Evolutionary conservation across 2,888 invertebrate genomes (phyloP), one percentile per base, ranked within the genome.

Genomic region (Harpalus rubripes): DNA sequence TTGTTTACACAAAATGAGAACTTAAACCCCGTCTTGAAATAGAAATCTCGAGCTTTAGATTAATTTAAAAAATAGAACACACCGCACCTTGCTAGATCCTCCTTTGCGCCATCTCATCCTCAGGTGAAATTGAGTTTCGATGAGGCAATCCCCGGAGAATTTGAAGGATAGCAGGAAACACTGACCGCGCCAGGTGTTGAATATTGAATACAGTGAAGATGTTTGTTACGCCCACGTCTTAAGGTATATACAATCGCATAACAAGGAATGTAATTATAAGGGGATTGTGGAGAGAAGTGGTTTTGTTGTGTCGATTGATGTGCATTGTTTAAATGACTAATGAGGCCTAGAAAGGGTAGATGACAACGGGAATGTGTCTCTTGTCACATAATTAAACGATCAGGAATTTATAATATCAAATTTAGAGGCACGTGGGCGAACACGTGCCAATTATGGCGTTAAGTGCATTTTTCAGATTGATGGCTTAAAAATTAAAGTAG

Each of bases 71-170:
- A 65, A 41, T 68, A 68, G 68, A 39, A 32, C 15, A 16, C 68
- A 41, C 32, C 32, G 41, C 68, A n/a, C 16, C n/a, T 10, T 65
- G 10, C 26, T 26, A 7, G 39, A 41, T 68, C 68, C 68, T 39
- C 3, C 15, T 32, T 5, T 32, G 32, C 32, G 32, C 32, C 32
- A 32, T 32, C 32, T 32, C 72, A 3, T 44, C 15, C 72, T 44
- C 68, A 68, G 39, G 68, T 68, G 72, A 74, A 74, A 74, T 68
- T 32, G 68, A 68, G 39, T 68, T 68, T 68, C 32, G 39, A 68
- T 22, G 10, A 39, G 32, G 26, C 10, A 63, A 26, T 10, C 72
- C 16, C 72, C 18, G 1, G 72, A 44, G 72, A 74, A 16, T 10
- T 26, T 39, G 41, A 74, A 74, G 44, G 72, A 68, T 68, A 41